Evolutionary conservation across 1,140 invertebrate genomes (phyloP).

Genomic region (Bombus haemorrhoidalis): DNA sequence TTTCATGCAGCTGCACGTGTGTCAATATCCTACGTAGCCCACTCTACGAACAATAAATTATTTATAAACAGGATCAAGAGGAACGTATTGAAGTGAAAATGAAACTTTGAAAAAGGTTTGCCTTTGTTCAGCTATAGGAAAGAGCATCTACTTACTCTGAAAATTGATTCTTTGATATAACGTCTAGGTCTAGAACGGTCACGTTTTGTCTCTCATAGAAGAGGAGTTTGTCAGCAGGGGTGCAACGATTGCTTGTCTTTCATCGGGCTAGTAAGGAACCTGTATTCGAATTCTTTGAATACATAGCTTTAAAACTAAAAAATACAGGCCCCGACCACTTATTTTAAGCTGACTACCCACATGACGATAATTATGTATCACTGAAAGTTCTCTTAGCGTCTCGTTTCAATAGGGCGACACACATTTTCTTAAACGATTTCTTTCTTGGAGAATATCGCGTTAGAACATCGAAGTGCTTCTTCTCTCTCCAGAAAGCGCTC

Average conservation of each 20-base stretch:
- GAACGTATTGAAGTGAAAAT: neutral
- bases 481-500: neutral
- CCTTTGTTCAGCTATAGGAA: too few species aligned
- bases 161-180: too few species aligned
- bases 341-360: constrained; percentile 29
- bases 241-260: neutral
- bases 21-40: constrained; percentile 26
- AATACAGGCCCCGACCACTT: neutral
- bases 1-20: constrained; percentile 47
- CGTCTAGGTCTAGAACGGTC: too few species aligned
- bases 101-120: too few species aligned
- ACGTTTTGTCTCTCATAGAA: neutral
- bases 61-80: constrained; percentile 19
- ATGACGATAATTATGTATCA: constrained; percentile 36
- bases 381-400: neutral
- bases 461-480: neutral
- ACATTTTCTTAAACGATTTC: constrained; percentile 23
- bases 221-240: neutral
- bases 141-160: too few species aligned
- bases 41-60: constrained; percentile 14
- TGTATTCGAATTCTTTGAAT: neutral
- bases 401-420: neutral
- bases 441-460: neutral
- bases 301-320: neutral
- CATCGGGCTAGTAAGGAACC: neutral